A percentile compares a stretch with the other conserved stretches of the same genome.
phyloP scores from a whole-genome alignment of 2,797 vertebrate genomes.

The Varecia variegata region DNA sequence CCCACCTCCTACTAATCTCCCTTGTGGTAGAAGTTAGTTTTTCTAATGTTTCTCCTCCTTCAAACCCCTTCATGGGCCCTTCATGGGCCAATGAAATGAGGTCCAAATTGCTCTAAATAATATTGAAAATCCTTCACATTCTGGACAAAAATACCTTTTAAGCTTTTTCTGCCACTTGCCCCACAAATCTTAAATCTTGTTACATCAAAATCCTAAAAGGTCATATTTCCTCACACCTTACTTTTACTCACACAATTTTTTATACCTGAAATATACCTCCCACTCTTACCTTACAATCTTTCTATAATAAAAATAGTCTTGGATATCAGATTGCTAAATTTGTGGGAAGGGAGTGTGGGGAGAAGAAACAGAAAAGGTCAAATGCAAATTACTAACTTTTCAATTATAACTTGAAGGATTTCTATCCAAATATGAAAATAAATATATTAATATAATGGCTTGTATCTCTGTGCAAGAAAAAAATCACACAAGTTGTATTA shows the following conservation, averaged over 20 bases:
- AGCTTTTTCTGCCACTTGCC: neutral
- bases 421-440: conserved; percentile 28
- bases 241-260: neutral
- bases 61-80: neutral
- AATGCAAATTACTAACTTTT: conserved; percentile 29
- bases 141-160: neutral
- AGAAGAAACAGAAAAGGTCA: neutral
- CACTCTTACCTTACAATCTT: neutral
- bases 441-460: neutral
- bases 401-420: neutral
- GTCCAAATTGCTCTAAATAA: neutral
- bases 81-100: neutral
- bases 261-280: neutral
- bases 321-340: neutral
- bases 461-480: neutral
- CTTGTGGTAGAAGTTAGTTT: neutral
- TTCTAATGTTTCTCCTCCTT: neutral
- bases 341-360: neutral
- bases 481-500: neutral
- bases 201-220: neutral
- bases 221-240: neutral
- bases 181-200: neutral
- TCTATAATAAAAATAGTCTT: neutral
- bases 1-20: neutral
- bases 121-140: neutral